Base-by-base conservation (phyloP, 1,140 invertebrate species). In the Phortica variegata region DNA sequence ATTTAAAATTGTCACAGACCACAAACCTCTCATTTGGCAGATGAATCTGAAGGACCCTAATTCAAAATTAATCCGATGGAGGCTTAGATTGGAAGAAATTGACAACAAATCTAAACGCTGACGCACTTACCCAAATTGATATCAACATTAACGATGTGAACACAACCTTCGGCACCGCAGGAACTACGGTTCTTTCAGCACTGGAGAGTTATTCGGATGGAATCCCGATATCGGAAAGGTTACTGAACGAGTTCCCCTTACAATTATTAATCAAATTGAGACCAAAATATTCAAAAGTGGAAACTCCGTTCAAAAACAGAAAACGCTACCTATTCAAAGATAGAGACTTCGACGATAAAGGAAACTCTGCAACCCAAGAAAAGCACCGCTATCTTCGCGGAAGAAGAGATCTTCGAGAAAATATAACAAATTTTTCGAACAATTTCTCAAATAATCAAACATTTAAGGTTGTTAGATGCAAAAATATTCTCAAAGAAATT, bases 11-110 rank as follows among this genome's bases (percentile, higher is more conserved):
- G 15, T 31, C 1, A 50, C 47, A 3, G 45, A 49, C 32, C 44
- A 51, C 17, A 38, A 38, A 34, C 44, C 49, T 12, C 16, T 56
- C 8, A 40, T 47, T 51, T 78, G 73, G 65, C 49, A 83, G 34
- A 61, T 61, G 43, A 49, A 50, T 23, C 51, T 77, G 0, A 79
- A 78, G 49, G 59, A 71, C 17, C 46, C 56, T 2, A 62, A 56
- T 36, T 54, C 43, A 34, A 59, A 52, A 54, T 37, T 73, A 3
- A 50, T 55, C 3, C n/a, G 60, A 43, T 63, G 56, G 54, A 33
- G 43, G 20, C 37, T 73, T 21, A 33, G 37, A 33, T 26, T 70
- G 23, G 34, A 49, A 34, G 65, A 74, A 46, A 60, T 55, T 42
- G 51, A 69, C 15, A 66, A 47, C 31, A 23, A 43, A 43, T 74